Evolutionary conservation across 2,888 invertebrate genomes (phyloP).

Genomic region (Coelopa pilipes): DNA sequence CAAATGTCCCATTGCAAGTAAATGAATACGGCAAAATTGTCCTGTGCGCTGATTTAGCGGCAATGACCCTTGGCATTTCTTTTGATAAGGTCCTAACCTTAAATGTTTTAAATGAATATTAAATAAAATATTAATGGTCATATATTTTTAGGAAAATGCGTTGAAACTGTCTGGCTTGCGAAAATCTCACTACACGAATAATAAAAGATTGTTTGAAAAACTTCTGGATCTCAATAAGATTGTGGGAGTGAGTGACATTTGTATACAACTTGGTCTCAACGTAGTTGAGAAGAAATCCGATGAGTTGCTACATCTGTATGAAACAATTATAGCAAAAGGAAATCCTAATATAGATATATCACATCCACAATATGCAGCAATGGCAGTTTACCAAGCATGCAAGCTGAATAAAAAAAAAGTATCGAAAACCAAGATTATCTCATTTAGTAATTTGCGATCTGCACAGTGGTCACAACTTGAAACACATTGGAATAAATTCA

Average conservation of each 20-base stretch:
- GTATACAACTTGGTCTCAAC: constrained; percentile 70
- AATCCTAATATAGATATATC: constrained; percentile 70
- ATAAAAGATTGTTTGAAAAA: constrained; percentile 72
- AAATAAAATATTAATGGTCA: not conserved
- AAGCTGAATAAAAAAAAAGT: constrained; percentile 72
- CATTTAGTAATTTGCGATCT: constrained; percentile 71
- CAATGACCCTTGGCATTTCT: constrained; percentile 67
- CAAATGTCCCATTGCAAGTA: constrained; percentile 63
- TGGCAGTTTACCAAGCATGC: constrained; percentile 74
- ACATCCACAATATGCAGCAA: constrained; percentile 75
- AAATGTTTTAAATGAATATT: not conserved
- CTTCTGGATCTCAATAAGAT: constrained; percentile 71
- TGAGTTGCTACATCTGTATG: constrained; percentile 70
- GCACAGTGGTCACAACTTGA: constrained; percentile 73
- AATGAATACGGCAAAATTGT: constrained; percentile 73
- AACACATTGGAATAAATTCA: constrained; percentile 70
- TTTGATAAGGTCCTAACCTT: constrained; percentile 68
- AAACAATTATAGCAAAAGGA: constrained; percentile 53
- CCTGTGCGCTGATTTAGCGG: constrained; percentile 73
- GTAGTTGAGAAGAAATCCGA: constrained; percentile 68
- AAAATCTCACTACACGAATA: constrained; percentile 70
- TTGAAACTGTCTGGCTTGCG: constrained; percentile 72
- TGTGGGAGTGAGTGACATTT: constrained; percentile 70
- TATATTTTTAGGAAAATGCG: constrained; percentile 69
- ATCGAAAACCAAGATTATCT: constrained; percentile 70